Conservation (phyloP, 2,113 vertebrate species). For the Eudyptes chrysolophus region DNA sequence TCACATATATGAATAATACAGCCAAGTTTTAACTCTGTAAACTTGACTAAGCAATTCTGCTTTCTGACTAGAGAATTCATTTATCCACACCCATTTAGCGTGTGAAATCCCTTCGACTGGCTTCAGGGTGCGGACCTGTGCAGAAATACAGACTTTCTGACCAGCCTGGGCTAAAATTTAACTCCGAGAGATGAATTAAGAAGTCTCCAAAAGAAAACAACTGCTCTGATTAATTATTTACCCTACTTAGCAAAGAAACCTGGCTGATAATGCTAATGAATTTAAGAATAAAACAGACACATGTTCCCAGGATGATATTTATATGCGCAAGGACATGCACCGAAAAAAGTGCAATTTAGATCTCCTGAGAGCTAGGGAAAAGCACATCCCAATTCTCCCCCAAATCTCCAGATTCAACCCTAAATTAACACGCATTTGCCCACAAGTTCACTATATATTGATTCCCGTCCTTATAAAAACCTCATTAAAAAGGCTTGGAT, state of each 20-base stretch:
- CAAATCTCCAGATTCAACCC: not conserved
- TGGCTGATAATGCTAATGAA: not conserved
- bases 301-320: not conserved
- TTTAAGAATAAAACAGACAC: not conserved
- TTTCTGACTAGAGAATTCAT: constrained; percentile 52
- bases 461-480: not conserved
- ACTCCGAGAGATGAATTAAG: not conserved
- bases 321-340: rapidly evolving
- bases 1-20: constrained; percentile 20
- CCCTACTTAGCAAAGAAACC: not conserved
- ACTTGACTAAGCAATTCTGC: constrained; percentile 63
- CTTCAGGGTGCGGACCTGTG: not conserved
- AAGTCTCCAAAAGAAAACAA: not conserved
- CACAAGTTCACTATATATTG: not conserved
- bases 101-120: constrained; percentile 34
- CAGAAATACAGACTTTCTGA: not conserved
- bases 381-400: not conserved
- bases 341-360: not conserved
- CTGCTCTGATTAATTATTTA: not conserved
- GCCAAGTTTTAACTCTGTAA: constrained; percentile 53
- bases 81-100: constrained; percentile 30
- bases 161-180: not conserved
- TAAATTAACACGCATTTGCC: not conserved
- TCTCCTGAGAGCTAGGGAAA: not conserved
- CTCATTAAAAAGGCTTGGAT: not conserved